Base-by-base conservation (phyloP, 2,888 invertebrate genomes). In the Sialis lutaria region DNA sequence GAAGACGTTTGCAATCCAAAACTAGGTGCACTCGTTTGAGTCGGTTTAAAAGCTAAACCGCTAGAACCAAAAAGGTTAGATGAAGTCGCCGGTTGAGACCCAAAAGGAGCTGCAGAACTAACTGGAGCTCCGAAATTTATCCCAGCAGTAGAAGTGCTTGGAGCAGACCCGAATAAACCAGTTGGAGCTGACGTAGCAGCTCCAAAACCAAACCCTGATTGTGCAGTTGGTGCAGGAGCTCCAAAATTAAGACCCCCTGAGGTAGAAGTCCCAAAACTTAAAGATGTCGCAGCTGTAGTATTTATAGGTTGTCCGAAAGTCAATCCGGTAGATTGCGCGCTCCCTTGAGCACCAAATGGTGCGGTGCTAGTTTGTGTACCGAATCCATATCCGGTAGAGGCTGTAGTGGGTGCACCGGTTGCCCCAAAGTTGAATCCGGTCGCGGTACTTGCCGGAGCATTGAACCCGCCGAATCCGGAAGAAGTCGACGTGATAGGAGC, bases 171-270 rank as follows among this genome's bases (percentile, higher is more conserved):
- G 37, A 12, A 12, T 10, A 7, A 37, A 37, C 6, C 37, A 6
- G 37, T 12, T 13, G 33, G 9, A 5, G 44, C 46, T 32, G 56
- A 33, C n/a, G 54, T 50, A n/a, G 53, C 44, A 32, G 49, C 48
- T 37, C 50, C 51, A 42, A 54, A 53, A 48, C 45, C 42, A 33
- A 52, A 44, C 9, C 50, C 48, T 22, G 49, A 35, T n/a, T 52
- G 31, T 9, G 48, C 42, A 33, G 50, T 42, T 35, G 50, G 39
- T 40, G 53, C 45, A 37, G 50, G 50, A 0, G 60, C 53, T 7
- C 64, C 65, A 50, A 68, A 67, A 10, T 63, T 64, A 44, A 67
- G 64, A 1, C 64, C 64, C 5, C 67, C 65, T 6, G 49, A 33
- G 22, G 54, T 44, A 13, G 54, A 48, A 2, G 52, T 46, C 34